A percentile compares a stretch with the other conserved stretches of the same genome.
phyloP scores from a whole-genome alignment of 2,113 vertebrate genomes.

The Caloenas nicobarica region DNA sequence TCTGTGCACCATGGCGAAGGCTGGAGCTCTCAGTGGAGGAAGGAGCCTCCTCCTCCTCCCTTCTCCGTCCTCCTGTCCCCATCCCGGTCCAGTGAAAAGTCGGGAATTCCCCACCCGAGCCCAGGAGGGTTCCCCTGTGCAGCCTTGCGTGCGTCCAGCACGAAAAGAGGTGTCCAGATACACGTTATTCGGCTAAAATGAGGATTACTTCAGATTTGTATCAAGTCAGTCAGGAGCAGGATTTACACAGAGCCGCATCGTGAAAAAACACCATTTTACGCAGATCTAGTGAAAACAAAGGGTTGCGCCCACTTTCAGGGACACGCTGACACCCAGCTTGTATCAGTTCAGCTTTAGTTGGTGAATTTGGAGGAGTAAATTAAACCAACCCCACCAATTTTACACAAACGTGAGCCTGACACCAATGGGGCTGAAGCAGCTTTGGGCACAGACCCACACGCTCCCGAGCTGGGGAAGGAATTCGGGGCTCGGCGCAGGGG shows the following conservation, averaged over 20 bases:
- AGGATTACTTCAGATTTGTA: not conserved
- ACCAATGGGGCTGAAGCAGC: rapidly evolving
- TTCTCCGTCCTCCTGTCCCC: not conserved
- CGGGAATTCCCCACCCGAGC: rapidly evolving
- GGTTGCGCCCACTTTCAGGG: not conserved
- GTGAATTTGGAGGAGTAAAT: not conserved
- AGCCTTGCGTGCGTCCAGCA: not conserved
- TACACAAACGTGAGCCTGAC: rapidly evolving
- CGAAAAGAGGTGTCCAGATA: not conserved
- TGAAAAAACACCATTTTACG: not conserved
- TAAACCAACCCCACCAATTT: not conserved
- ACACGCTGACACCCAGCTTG: not conserved
- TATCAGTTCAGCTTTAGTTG: not conserved
- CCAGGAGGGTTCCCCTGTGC: rapidly evolving
- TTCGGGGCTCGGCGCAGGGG: rapidly evolving
- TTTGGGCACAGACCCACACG: rapidly evolving
- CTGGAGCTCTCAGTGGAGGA: not conserved
- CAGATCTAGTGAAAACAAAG: not conserved
- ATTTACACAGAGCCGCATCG: not conserved
- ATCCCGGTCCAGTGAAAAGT: not conserved
- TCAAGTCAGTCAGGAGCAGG: not conserved
- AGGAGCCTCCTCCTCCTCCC: not conserved
- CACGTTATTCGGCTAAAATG: not conserved
- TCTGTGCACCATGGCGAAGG: rapidly evolving
- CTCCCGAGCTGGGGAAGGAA: not conserved